A percentile compares a stretch with the other conserved stretches of the same genome.
These are phyloP conservation scores for Lepidotrigona ventralis DNA, from an alignment of 1,140 invertebrate species.

Conservation along the genomic window DNA sequence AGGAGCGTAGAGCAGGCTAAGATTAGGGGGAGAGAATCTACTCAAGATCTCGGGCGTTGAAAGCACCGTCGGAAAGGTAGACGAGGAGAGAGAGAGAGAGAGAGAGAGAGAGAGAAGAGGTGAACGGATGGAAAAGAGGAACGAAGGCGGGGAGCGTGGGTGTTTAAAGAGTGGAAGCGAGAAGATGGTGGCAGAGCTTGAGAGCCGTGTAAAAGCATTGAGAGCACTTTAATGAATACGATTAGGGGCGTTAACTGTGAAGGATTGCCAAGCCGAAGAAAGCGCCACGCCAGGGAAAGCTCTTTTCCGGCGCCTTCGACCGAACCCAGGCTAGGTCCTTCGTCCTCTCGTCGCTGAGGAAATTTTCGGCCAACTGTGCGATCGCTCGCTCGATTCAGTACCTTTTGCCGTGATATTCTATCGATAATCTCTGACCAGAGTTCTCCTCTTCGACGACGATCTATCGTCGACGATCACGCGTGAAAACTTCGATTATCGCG, in stretches of 20 bases:
- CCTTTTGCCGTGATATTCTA: not conserved
- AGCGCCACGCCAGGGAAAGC: constrained; percentile 60
- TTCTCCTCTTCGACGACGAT: not conserved
- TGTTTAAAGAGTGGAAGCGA: constrained; percentile 61
- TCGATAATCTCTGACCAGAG: not conserved
- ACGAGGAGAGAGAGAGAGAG: constrained; percentile 40
- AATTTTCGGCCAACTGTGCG: constrained; percentile 33
- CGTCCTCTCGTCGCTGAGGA: not conserved
- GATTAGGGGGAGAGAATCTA: constrained; percentile 54
- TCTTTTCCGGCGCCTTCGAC: constrained; percentile 42
- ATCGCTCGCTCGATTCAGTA: not conserved
- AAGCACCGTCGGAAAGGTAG: constrained; percentile 54
- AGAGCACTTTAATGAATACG: constrained; percentile 79
- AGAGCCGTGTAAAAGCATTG: constrained; percentile 75
- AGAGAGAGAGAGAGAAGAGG: not conserved
- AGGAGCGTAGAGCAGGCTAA: constrained; percentile 20
- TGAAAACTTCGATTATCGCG: not conserved
- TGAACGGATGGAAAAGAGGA: constrained; percentile 38
- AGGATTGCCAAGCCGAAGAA: constrained; percentile 72
- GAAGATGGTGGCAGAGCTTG: constrained; percentile 57
- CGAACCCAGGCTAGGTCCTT: constrained; percentile 10
- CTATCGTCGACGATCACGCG: no score
- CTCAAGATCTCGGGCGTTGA: constrained; percentile 56
- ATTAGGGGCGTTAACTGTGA: constrained; percentile 76
- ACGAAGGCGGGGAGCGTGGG: constrained; percentile 38